Percentiles rank a stretch among this genome's conserved stretches.
Conservation (phyloP, 2,888 invertebrate species). For the Dryobotodes eremita region DNA sequence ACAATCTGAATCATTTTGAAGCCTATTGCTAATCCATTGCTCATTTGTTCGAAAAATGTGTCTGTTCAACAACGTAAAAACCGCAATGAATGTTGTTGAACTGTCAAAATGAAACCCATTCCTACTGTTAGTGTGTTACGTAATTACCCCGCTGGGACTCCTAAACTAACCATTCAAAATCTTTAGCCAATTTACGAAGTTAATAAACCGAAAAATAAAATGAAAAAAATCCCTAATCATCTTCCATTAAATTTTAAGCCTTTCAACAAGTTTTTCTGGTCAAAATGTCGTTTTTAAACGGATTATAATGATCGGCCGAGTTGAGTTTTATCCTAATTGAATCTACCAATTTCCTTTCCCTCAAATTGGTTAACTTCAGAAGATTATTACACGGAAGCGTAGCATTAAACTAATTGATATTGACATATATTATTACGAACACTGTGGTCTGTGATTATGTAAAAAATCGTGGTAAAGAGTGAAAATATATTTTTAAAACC, state of each 20-base stretch:
- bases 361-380: slow-evolving; percentile 43
- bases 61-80: too few relatives aligned
- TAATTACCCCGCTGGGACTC: too few relatives aligned
- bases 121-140: too few relatives aligned
- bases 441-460: not conserved
- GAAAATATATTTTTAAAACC: too few relatives aligned
- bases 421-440: slow-evolving; percentile 18
- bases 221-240: slow-evolving; percentile 7
- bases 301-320: slow-evolving; percentile 50
- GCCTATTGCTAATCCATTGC: too few relatives aligned
- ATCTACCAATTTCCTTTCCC: slow-evolving; percentile 55
- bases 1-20: too few relatives aligned
- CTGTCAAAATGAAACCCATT: too few relatives aligned
- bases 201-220: slow-evolving; percentile 2
- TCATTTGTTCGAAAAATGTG: too few relatives aligned
- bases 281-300: slow-evolving; percentile 45
- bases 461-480: not conserved
- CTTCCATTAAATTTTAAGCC: slow-evolving; percentile 38
- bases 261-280: slow-evolving; percentile 28
- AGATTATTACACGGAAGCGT: slow-evolving; percentile 35
- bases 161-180: not conserved
- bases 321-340: slow-evolving; percentile 53
- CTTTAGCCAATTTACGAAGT: not conserved
- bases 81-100: too few relatives aligned
- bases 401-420: slow-evolving; percentile 28